Conservation (phyloP, 2,797 vertebrate genomes). For the Enteromius trimaculatus region DNA sequence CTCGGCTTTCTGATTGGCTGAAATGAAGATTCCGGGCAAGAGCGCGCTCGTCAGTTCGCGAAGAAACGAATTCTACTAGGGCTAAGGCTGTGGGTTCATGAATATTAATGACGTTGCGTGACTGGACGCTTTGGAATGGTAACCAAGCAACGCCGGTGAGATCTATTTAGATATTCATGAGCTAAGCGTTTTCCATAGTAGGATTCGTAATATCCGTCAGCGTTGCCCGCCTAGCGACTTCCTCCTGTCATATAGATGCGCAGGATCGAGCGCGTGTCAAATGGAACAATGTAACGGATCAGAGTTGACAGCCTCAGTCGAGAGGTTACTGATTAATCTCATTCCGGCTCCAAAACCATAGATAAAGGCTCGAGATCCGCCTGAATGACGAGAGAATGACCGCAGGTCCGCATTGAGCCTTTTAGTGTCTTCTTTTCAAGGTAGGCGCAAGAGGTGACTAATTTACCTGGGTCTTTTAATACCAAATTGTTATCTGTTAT, state of each 20-base stretch:
- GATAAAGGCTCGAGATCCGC: slow-evolving; percentile 73
- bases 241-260: slow-evolving; percentile 72
- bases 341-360: slow-evolving; percentile 65
- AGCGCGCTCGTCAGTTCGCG: neutral
- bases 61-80: neutral
- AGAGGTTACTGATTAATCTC: slow-evolving; percentile 70
- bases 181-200: slow-evolving; percentile 31
- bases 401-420: slow-evolving; percentile 46
- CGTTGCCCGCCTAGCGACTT: slow-evolving; percentile 72
- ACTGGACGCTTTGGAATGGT: neutral
- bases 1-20: slow-evolving; percentile 14
- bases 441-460: slow-evolving; percentile 55
- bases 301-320: slow-evolving; percentile 59
- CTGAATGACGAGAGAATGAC: slow-evolving; percentile 54
- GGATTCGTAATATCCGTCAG: slow-evolving; percentile 56
- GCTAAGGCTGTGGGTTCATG: neutral
- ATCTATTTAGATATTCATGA: slow-evolving; percentile 34
- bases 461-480: neutral
- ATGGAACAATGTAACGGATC: slow-evolving; percentile 71
- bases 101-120: slow-evolving; percentile 30
- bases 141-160: slow-evolving; percentile 20
- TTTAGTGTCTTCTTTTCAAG: slow-evolving; percentile 57
- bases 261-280: slow-evolving; percentile 66
- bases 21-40: neutral
- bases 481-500: neutral